A percentile compares a stretch with the other conserved stretches of the same genome.
Evolutionary conservation across 2,113 vertebrate genomes (phyloP).

Genomic region (Gambusia holbrooki): DNA sequence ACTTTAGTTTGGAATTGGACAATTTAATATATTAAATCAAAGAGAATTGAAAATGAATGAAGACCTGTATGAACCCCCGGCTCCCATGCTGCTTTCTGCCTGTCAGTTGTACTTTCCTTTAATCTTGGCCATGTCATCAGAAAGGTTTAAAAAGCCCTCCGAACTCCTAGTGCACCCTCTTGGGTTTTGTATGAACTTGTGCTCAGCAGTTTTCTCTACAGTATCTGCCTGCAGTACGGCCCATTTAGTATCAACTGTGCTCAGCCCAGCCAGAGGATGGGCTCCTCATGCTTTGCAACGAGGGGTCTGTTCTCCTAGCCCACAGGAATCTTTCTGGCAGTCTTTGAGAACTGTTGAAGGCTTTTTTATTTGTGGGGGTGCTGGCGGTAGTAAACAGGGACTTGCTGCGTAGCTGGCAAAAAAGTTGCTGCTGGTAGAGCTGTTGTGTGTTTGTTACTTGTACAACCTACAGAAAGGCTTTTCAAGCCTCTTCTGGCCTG

Average conservation of each 20-base stretch:
- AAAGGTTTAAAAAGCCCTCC: conserved; percentile 22
- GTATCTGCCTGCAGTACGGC: conserved; percentile 35
- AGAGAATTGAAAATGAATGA: not conserved
- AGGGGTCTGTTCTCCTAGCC: conserved; percentile 12
- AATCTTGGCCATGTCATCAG: conserved; percentile 18
- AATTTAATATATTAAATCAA: not conserved
- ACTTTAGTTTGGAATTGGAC: not conserved
- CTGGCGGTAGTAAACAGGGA: not conserved
- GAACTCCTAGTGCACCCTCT: conserved; percentile 21
- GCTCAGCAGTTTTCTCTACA: conserved; percentile 51
- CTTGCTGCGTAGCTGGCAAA: not conserved
- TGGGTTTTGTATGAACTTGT: conserved; percentile 25
- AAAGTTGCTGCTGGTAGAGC: not conserved
- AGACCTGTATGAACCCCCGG: not conserved
- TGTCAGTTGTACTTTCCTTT: not conserved
- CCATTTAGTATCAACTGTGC: conserved; percentile 37
- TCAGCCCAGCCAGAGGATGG: conserved; percentile 19
- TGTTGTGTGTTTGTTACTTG: not conserved
- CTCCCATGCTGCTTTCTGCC: not conserved
- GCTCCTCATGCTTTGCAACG: conserved; percentile 39
- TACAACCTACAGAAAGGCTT: conserved; percentile 33
- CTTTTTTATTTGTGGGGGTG: conserved; percentile 21
- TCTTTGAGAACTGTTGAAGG: conserved; percentile 35
- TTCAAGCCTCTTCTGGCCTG: not conserved
- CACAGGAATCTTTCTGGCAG: conserved; percentile 27